Evolutionary conservation across 1,140 invertebrate genomes (phyloP), one percentile per base, ranked within the genome.

Genomic region (Drosophila trapezifrons): DNA sequence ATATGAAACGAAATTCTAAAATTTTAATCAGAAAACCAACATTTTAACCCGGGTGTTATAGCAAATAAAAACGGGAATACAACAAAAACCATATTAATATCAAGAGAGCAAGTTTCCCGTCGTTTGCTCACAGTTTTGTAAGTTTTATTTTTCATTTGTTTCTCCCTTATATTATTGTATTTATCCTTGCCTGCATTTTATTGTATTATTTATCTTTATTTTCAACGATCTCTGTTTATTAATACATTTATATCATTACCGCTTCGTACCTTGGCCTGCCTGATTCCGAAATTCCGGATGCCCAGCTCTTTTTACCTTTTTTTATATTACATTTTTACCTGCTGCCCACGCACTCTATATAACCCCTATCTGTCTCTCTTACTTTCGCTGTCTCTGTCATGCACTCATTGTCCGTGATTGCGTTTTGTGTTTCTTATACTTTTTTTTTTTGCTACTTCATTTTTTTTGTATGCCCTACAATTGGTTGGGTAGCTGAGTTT

Each of bases 341-440:
- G 78, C 74, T 75, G 77, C 70, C 70, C 37, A 60, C 60, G 38
- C 60, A 60, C 37, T 43, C 15, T 42, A 22, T 35, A 32, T 38
- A 60, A 20, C 40, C n/a, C 18, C 51, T 29, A 25, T 71, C 54
- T 54, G 15, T 77, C 42, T 42, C 18, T 38, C 40, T 43, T 76
- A 37, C 37, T 74, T 25, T 43, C 60, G 45, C 69, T 55, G 54
- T 66, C 45, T 69, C 57, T 70, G 54, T 80, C 51, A 45, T 27
- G 46, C 57, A 75, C 64, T 80, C 65, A 76, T 76, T 80, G 71
- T 80, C 72, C 59, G 63, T 76, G 77, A 80, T 65, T 80, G 71
- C 78, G 71, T 60, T 56, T 80, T 51, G 70, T 51, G 58, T 79
- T 80, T 59, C n/a, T 42, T 76, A 64, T 60, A 42, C 63, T 22